phyloP scores from a whole-genome alignment of 2,797 vertebrate species.

The Pseudomugil tenellus region DNA sequence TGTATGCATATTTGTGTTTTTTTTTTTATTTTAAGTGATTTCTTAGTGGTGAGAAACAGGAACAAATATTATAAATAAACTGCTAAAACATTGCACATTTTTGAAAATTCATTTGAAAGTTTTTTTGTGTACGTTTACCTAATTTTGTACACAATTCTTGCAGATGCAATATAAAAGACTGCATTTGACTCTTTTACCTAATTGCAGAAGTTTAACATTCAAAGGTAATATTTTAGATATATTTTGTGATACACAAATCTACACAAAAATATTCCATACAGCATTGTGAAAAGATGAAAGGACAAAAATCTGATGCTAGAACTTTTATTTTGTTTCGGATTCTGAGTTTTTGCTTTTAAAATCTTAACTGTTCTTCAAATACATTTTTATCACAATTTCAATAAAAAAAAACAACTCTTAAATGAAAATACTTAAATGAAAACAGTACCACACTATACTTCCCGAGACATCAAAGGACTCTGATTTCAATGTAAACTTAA shows the following conservation, averaged over 20 bases:
- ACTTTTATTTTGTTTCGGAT: too few species aligned
- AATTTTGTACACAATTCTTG: background rate
- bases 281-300: too few species aligned
- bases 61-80: slow-evolving; percentile 14
- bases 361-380: too few species aligned
- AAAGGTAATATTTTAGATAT: background rate
- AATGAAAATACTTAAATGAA: background rate
- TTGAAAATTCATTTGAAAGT: background rate
- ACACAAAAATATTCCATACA: too few species aligned
- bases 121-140: background rate
- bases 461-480: background rate
- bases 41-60: slow-evolving; percentile 20
- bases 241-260: too few species aligned
- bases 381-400: too few species aligned
- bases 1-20: slow-evolving; percentile 9
- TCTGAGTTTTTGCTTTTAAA: too few species aligned
- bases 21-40: slow-evolving; percentile 30
- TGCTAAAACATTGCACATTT: background rate
- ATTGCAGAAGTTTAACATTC: background rate
- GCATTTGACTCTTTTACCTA: background rate
- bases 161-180: background rate
- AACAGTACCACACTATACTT: background rate
- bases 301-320: too few species aligned
- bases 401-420: too few species aligned
- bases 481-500: background rate